Base-by-base conservation (phyloP, 2,888 invertebrate genomes). In the Luperina testacea region DNA sequence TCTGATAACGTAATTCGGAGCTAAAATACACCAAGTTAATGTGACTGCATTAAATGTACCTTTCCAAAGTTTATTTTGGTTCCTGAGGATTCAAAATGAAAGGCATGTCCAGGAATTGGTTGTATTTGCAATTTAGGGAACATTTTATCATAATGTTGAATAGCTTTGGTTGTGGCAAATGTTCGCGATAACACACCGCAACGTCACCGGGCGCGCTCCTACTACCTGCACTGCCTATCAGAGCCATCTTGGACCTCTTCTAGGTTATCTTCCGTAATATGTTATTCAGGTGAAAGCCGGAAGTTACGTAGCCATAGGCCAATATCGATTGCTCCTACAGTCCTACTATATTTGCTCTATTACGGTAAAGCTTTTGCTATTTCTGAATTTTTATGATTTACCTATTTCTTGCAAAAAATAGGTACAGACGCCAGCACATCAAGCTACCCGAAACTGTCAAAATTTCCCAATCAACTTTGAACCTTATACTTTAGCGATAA, bases 1-100 rank as follows among this genome's bases (percentile, higher is more conserved):
- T 95, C 95, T 92, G 95, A 96, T 95, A 95, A 93, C 90, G 91
- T 93, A 94, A 94, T 95, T 95, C 91, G 90, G 93, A 92, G 91
- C 92, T 91, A 92, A 93, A 92, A 90, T 93, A 93, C 90, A 93
- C 88, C 87, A 87, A 91, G 87, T 91, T 91, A 80, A 88, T 82
- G 76, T 73, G 75, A 80, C 73, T 80, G 78, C 86, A 86, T 89
- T 89, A 90, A 90, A 84, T 90, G 88, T 87, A 84, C 84, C 86
- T 84, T 80, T 82, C 76, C 80, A 86, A 76, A 85, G 74, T 82
- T 83, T 42, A 75, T 83, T 80, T 82, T 81, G 15, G 38, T 71
- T n/a, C 71, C 6, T n/a, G 72, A 76, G 59, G 45, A 78, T 80
- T 83, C 75, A 70, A 82, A 81, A 75, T 72, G 38, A 72, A 83